Evolutionary conservation across 2,113 vertebrate genomes (phyloP).

Genomic region (Carassius gibelio): DNA sequence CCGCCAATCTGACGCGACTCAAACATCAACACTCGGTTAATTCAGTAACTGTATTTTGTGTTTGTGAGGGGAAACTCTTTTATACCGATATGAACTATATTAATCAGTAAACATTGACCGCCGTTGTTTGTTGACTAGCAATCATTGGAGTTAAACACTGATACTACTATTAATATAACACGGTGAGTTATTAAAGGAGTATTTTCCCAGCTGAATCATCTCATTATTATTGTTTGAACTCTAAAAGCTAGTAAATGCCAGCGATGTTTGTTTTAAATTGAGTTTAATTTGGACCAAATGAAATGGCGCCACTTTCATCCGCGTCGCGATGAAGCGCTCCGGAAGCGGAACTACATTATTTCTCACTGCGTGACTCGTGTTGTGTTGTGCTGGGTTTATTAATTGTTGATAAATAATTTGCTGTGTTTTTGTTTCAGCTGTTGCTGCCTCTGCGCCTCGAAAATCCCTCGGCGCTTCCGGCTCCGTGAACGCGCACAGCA

Average conservation of each 20-base stretch:
- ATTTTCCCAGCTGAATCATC: accelerated
- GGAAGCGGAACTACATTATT: background rate
- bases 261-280: too few relatives aligned
- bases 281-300: accelerated
- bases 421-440: constrained; percentile 68
- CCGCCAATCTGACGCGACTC: too few relatives aligned
- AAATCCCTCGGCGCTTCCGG: constrained; percentile 81
- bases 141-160: too few relatives aligned
- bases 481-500: constrained; percentile 60
- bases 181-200: accelerated
- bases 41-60: too few relatives aligned
- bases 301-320: constrained; percentile 12
- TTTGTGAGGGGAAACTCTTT: too few relatives aligned
- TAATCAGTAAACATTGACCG: too few relatives aligned
- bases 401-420: background rate
- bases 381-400: background rate
- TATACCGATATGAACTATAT: too few relatives aligned
- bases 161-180: too few relatives aligned
- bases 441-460: constrained; percentile 83
- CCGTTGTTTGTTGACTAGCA: too few relatives aligned
- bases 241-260: background rate
- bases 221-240: background rate
- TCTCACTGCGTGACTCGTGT: background rate
- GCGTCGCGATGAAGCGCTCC: background rate
- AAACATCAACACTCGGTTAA: too few relatives aligned